Conservation (phyloP, 2,888 invertebrate genomes). For the Fragum fragum region DNA sequence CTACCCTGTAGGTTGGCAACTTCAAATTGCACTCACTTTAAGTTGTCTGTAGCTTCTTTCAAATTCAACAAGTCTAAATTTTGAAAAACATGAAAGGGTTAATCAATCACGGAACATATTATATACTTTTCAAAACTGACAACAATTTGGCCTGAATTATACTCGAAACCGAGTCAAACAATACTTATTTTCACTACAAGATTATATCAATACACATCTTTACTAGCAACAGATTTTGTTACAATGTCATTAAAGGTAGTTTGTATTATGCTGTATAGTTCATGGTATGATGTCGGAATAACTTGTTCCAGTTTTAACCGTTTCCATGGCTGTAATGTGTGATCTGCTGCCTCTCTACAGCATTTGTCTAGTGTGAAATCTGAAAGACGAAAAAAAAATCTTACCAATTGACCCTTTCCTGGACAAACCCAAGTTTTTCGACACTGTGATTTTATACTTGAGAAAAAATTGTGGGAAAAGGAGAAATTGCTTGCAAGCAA, state of each 20-base stretch:
- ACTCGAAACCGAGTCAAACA: background rate
- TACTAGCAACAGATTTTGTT: conserved; percentile 71
- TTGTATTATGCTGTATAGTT: conserved; percentile 69
- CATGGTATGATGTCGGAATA: conserved; percentile 59
- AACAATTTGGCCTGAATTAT: background rate
- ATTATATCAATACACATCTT: conserved; percentile 70
- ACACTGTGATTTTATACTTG: too few species aligned
- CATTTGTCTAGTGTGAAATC: conserved; percentile 51
- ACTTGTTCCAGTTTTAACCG: conserved; percentile 52
- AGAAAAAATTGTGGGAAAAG: too few species aligned
- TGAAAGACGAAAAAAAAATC: conserved; percentile 34
- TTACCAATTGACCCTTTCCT: too few species aligned
- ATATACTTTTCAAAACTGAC: background rate
- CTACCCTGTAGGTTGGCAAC: too few species aligned
- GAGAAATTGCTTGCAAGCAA: too few species aligned
- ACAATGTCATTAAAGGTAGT: conserved; percentile 72
- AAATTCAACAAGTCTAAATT: too few species aligned
- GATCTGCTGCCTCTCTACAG: background rate
- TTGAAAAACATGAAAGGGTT: too few species aligned
- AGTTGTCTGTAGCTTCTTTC: too few species aligned
- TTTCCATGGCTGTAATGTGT: conserved; percentile 38
- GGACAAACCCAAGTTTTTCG: too few species aligned
- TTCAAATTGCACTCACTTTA: too few species aligned
- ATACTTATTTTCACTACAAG: too few species aligned
- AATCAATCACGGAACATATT: background rate